Conservation (phyloP, 2,888 invertebrate species). For the Colostygia pectinataria region DNA sequence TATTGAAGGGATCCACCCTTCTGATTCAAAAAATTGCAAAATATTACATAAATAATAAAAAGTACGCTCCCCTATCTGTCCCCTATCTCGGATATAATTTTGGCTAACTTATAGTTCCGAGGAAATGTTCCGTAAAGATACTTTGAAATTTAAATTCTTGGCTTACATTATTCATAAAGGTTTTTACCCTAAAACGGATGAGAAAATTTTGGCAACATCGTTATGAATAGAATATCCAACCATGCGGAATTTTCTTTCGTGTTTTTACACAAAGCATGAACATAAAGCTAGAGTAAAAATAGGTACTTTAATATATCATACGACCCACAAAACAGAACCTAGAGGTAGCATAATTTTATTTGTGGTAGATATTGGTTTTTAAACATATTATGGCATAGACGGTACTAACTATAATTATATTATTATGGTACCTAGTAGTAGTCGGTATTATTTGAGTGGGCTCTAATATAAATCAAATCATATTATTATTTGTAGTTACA, state of each 20-base stretch:
- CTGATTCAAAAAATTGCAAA: conserved; percentile 79
- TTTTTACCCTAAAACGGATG: conserved; percentile 31
- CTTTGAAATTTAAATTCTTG: conserved; percentile 63
- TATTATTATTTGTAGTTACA: conserved; percentile 12
- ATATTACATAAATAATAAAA: conserved; percentile 72
- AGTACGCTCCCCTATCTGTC: conserved; percentile 57
- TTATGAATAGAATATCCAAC: conserved; percentile 20
- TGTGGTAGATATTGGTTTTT: too few species aligned
- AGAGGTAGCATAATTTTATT: too few species aligned
- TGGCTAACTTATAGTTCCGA: conserved; percentile 72
- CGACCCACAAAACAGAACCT: too few species aligned
- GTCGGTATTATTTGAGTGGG: too few species aligned
- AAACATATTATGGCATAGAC: too few species aligned
- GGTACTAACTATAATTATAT: too few species aligned
- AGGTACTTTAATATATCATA: too few species aligned
- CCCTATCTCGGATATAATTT: conserved; percentile 66
- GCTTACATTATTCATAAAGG: conserved; percentile 60
- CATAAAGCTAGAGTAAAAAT: too few species aligned
- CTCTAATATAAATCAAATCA: too few species aligned
- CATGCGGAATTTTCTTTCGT: neutral
- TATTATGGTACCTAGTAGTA: too few species aligned
- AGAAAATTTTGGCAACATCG: conserved; percentile 18
- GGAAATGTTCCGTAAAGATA: conserved; percentile 73
- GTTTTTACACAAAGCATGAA: neutral
- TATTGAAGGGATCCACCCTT: conserved; percentile 78